A percentile compares a stretch with the other conserved stretches of the same genome.
Conservation (phyloP, 2,113 vertebrate species). For the Tenrec ecaudatus region DNA sequence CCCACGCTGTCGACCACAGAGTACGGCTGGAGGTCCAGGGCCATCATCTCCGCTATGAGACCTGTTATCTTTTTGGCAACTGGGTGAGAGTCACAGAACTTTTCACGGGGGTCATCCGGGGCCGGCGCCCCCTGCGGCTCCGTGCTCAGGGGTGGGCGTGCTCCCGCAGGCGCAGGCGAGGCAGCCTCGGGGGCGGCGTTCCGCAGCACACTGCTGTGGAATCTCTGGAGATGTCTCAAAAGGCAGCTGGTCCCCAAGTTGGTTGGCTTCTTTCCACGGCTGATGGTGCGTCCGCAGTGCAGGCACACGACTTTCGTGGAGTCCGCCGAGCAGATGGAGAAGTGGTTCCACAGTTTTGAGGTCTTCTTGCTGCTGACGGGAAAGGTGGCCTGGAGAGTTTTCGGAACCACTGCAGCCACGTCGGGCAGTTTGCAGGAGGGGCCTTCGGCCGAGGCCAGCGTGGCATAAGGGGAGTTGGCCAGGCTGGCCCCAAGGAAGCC, state of each 20-base stretch:
- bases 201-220: slow-evolving; percentile 94
- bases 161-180: slow-evolving; percentile 86
- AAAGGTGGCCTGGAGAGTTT: slow-evolving; percentile 87
- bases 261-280: slow-evolving; percentile 97
- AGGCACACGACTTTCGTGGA: slow-evolving; percentile 98
- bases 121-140: slow-evolving; percentile 87
- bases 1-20: slow-evolving; percentile 95
- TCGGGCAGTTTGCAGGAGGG: slow-evolving; percentile 88
- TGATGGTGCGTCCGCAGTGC: slow-evolving; percentile 98
- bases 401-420: slow-evolving; percentile 80
- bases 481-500: slow-evolving; percentile 85
- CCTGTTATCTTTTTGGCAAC: slow-evolving; percentile 98
- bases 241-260: slow-evolving; percentile 98
- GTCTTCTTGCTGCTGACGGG: slow-evolving; percentile 96
- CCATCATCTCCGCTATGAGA: slow-evolving; percentile 98
- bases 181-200: slow-evolving; percentile 90
- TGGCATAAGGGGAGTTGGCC: slow-evolving; percentile 89
- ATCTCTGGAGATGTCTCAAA: slow-evolving; percentile 95
- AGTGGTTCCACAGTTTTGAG: slow-evolving; percentile 99
- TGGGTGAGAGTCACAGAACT: slow-evolving; percentile 94
- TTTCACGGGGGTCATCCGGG: slow-evolving; percentile 89
- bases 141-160: slow-evolving; percentile 85
- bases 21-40: slow-evolving; percentile 98
- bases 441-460: slow-evolving; percentile 88
- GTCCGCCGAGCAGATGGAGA: slow-evolving; percentile 95